Evolutionary conservation across 2,797 vertebrate genomes (phyloP).

Genomic region (Ibycter americanus): DNA sequence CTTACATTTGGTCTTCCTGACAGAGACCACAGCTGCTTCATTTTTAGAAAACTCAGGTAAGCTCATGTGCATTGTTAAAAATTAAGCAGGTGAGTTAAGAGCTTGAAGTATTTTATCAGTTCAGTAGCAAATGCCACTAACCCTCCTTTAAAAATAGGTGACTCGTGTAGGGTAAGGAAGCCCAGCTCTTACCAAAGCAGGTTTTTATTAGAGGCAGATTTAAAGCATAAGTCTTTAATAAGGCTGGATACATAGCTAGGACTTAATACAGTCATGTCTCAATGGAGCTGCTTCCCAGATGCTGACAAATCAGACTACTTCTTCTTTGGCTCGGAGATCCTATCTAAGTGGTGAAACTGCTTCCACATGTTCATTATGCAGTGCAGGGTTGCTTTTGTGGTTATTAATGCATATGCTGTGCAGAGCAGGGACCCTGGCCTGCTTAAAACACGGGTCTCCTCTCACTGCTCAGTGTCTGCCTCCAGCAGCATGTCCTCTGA

Average conservation of each 20-base stretch:
- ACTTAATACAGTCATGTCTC: conserved; percentile 42
- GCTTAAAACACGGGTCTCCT: not conserved
- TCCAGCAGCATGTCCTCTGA: not conserved
- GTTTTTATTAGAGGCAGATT: conserved; percentile 41
- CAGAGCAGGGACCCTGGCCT: not conserved
- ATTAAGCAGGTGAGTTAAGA: not conserved
- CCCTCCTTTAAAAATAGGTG: not conserved
- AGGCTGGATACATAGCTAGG: conserved; percentile 10
- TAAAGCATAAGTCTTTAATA: conserved; percentile 50
- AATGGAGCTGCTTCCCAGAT: conserved; percentile 57
- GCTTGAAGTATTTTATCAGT: not conserved
- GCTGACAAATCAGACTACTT: conserved; percentile 66
- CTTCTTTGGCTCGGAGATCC: conserved; percentile 36
- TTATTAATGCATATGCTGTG: conserved; percentile 28
- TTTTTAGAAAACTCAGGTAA: not conserved
- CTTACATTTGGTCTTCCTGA: not conserved
- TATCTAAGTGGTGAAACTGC: conserved; percentile 38
- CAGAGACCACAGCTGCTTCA: not conserved
- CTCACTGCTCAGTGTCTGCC: not conserved
- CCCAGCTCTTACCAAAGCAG: not conserved
- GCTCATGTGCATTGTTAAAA: not conserved
- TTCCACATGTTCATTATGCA: conserved; percentile 65
- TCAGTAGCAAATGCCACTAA: not conserved
- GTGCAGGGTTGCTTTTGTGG: conserved; percentile 24
- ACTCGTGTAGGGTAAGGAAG: not conserved